Percentiles rank a stretch among this genome's conserved stretches.
Conservation (phyloP, 2,113 vertebrate genomes). For the Elephantulus edwardii region DNA sequence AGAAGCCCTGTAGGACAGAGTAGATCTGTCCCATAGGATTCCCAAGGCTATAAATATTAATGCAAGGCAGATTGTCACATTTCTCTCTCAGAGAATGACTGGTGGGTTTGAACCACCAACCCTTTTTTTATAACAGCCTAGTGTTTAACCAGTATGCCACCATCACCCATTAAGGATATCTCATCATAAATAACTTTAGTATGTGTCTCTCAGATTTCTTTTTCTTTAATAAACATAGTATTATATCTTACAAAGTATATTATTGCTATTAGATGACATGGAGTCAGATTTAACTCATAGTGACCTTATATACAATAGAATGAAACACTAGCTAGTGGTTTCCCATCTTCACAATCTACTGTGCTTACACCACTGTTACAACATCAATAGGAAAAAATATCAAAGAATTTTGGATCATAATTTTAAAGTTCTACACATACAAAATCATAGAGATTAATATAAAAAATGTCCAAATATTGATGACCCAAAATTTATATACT, state of each 20-base stretch:
- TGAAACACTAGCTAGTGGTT: no score
- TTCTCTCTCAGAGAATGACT: neutral
- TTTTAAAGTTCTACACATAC: slow-evolving; percentile 29
- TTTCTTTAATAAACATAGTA: no score
- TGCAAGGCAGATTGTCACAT: neutral
- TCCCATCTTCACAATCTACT: no score
- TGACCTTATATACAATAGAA: no score
- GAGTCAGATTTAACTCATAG: no score
- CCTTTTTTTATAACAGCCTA: neutral
- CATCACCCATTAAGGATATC: no score
- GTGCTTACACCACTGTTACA: no score
- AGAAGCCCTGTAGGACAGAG: neutral
- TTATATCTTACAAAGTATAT: no score
- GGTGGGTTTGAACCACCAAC: neutral
- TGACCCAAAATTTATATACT: neutral
- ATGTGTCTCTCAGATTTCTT: no score
- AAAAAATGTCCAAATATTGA: neutral
- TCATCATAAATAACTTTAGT: no score
- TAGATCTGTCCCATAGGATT: neutral
- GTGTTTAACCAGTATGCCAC: neutral
- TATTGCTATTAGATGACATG: no score
- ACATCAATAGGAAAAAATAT: neutral
- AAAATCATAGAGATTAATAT: neutral
- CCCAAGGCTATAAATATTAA: neutral
- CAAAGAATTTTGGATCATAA: neutral